phyloP scores from a whole-genome alignment of 2,113 vertebrate species.

The Gobiocypris rarus region DNA sequence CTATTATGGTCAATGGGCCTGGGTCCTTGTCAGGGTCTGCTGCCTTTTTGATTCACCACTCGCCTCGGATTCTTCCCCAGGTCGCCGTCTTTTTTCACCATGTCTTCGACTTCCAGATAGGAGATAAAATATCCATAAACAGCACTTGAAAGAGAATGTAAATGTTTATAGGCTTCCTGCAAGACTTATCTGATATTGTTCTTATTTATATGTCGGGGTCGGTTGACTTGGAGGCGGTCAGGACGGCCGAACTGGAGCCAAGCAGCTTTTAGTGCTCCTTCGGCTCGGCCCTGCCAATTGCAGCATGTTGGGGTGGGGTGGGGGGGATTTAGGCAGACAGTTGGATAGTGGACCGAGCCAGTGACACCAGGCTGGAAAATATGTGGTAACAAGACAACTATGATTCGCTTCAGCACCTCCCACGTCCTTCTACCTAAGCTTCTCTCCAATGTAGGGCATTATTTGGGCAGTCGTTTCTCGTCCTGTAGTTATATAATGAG shows the following conservation, averaged over 20 bases:
- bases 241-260: conserved; percentile 53
- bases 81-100: conserved; percentile 57
- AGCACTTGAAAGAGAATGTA: conserved; percentile 73
- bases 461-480: background rate
- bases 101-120: conserved; percentile 65
- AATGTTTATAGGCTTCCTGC: conserved; percentile 70
- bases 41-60: conserved; percentile 62
- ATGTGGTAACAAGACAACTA: conserved; percentile 52
- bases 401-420: conserved; percentile 34
- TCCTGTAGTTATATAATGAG: background rate
- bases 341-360: conserved; percentile 49
- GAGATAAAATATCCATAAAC: conserved; percentile 72
- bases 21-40: conserved; percentile 57
- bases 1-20: conserved; percentile 63
- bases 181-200: conserved; percentile 71
- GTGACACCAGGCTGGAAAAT: conserved; percentile 60
- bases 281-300: conserved; percentile 42
- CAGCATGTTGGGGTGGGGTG: background rate
- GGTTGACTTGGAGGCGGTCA: conserved; percentile 52
- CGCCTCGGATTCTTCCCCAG: conserved; percentile 53
- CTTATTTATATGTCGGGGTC: conserved; percentile 64
- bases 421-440: background rate
- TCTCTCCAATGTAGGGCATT: background rate
- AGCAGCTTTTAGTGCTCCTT: conserved; percentile 57
- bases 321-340: conserved; percentile 64